phyloP scores from a whole-genome alignment of 1,140 invertebrate species.

The Atta texana region DNA sequence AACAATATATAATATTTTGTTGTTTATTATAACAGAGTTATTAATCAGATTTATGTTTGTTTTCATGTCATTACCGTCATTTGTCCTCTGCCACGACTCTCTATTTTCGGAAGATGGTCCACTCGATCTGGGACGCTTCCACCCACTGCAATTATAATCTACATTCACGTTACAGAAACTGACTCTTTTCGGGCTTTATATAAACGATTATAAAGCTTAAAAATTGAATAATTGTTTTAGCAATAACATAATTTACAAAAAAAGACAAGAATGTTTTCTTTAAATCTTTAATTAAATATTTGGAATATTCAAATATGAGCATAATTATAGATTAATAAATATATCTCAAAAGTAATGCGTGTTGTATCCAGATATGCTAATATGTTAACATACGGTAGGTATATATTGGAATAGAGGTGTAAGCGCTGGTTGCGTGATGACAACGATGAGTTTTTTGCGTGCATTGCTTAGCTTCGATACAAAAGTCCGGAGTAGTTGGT shows the following conservation, averaged over 20 bases:
- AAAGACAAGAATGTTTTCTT: neutral
- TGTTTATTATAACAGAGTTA: neutral
- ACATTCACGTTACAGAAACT: conserved; percentile 83
- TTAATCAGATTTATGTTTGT: neutral
- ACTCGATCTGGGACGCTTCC: conserved; percentile 81
- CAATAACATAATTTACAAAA: neutral
- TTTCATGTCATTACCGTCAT: conserved; percentile 81
- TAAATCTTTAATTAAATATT: neutral
- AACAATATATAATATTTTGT: neutral
- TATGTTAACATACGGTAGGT: conserved; percentile 82
- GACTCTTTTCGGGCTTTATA: conserved; percentile 60
- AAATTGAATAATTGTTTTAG: conserved; percentile 7
- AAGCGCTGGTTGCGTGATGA: conserved; percentile 95
- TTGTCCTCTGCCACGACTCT: conserved; percentile 83
- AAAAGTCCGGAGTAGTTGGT: conserved; percentile 87
- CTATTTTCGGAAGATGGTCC: conserved; percentile 85
- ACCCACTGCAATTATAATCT: conserved; percentile 86
- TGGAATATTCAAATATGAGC: neutral
- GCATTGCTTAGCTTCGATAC: conserved; percentile 89
- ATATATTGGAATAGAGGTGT: conserved; percentile 92
- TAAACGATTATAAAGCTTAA: conserved; percentile 34
- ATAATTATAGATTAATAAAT: conserved; percentile 2
- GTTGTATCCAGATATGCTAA: neutral
- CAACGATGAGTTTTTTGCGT: conserved; percentile 94
- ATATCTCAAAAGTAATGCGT: neutral